A percentile compares a stretch with the other conserved stretches of the same genome.
phyloP scores from a whole-genome alignment of 2,888 invertebrate genomes.

The Sinelater perroti region DNA sequence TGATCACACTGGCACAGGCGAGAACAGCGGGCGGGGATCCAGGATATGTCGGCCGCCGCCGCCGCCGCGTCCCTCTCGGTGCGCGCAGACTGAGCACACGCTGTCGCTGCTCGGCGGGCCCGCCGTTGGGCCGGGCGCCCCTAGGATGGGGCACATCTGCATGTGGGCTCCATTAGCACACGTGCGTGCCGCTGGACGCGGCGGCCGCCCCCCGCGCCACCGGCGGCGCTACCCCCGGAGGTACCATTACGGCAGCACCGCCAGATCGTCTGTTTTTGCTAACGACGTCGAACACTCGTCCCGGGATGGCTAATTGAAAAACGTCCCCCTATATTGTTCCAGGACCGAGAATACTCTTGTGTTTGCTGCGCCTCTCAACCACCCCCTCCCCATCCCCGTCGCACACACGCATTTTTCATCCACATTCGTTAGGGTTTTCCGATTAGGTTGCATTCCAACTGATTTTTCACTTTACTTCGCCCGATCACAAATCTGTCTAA shows the following conservation, averaged over 20 bases:
- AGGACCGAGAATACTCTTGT: background rate
- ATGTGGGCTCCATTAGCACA: conserved; percentile 42
- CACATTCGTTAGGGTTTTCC: no score
- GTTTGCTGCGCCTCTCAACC: background rate
- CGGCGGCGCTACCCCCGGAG: no score
- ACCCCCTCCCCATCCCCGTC: no score
- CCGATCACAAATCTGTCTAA: no score
- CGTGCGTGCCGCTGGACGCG: conserved; percentile 35
- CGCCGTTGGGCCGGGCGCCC: conserved; percentile 29
- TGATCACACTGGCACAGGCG: conserved; percentile 51
- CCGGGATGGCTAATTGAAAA: conserved; percentile 14
- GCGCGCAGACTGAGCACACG: conserved; percentile 43
- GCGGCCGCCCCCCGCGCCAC: conserved; percentile 12
- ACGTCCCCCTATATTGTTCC: conserved; percentile 8
- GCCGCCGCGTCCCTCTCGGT: conserved; percentile 47
- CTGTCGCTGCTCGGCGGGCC: conserved; percentile 39
- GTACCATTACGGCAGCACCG: conserved; percentile 17
- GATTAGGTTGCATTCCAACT: no score
- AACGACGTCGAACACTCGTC: conserved; percentile 19
- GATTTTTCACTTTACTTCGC: no score
- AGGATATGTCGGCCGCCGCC: conserved; percentile 48
- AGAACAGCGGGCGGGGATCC: conserved; percentile 53
- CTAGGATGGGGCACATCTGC: conserved; percentile 40
- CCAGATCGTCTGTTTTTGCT: conserved; percentile 21
- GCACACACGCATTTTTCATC: no score